These are phyloP conservation scores for Actenoides lindsayi DNA, from an alignment of 2,113 vertebrate species.

Conservation along the genomic window DNA sequence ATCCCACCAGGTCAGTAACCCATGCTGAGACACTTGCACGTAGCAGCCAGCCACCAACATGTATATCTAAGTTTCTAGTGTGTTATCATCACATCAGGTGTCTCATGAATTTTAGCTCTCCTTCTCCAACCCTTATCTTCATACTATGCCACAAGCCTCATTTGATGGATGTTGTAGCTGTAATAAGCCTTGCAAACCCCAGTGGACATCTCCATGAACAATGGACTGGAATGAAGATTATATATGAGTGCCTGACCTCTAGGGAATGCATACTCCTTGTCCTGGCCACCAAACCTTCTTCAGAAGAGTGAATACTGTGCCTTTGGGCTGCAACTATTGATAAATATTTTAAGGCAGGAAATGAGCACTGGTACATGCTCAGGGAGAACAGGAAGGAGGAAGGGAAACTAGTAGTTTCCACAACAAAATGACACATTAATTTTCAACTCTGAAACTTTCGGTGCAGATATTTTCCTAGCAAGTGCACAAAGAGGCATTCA, in stretches of 20 bases:
- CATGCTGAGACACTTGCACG: neutral
- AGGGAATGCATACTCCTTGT: neutral
- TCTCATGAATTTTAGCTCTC: neutral
- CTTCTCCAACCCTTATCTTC: neutral
- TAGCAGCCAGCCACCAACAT: neutral
- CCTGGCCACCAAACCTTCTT: neutral
- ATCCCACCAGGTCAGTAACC: neutral
- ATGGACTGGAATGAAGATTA: neutral
- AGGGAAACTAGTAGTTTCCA: neutral
- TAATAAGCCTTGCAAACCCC: neutral
- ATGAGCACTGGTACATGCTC: neutral
- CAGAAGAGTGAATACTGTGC: neutral
- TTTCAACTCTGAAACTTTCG: neutral
- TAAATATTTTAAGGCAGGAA: neutral
- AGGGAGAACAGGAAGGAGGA: neutral
- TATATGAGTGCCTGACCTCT: neutral
- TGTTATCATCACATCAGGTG: neutral
- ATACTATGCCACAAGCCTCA: neutral
- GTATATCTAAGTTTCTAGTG: neutral
- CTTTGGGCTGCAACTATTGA: neutral
- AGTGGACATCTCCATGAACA: fast-evolving
- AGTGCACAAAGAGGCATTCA: neutral
- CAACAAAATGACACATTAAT: neutral
- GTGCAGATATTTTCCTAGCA: neutral
- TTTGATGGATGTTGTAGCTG: neutral